Base-by-base conservation (phyloP, 2,113 vertebrate genomes). In the Salvelinus alpinus region DNA sequence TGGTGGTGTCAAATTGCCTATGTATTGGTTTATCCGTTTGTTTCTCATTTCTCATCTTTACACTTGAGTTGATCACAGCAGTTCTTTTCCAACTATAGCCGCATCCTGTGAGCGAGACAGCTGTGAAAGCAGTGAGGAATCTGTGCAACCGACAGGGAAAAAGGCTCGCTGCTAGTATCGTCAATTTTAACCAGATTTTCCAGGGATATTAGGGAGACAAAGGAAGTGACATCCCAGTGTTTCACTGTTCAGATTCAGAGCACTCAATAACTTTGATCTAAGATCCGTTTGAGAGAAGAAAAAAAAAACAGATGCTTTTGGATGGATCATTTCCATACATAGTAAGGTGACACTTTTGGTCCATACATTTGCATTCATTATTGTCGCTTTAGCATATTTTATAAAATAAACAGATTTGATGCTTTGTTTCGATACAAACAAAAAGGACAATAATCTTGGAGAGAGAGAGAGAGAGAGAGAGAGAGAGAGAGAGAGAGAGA, bases 141-240 rank as follows among this genome's bases (percentile, higher is more conserved):
- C 88, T 72, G 71, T 60, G 86, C 85, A 70, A 47, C 80, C 78
- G 75, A 74, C 81, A 67, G 81, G 83, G 84, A 54, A 75, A 84
- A 74, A 16, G 31, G 67, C 86, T 77, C 70, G 66, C 62, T 69
- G 79, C 87, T 54, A 57, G 72, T 60, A 82, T 87, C 85, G 72
- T 83, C 83, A 70, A 82, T 88, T 89, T 83, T 90, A 92, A 91
- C 83, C 91, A 93, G 91, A 88, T 92, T 92, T 92, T 91, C 84
- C 87, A 89, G 89, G 88, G 91, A 91, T 91, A 92, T 90, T 87
- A 90, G 84, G 77, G 80, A 90, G 85, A 90, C 90, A 91, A 91
- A 91, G 87, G 82, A 88, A 57, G 57, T 67, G 73, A 81, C 86
- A 73, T 82, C 76, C 70, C 80, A 51, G 79, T 57, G 74, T 71